Conservation (phyloP, 53 echinoderm and acorn worm genomes). For the Pentamera pediparva region DNA sequence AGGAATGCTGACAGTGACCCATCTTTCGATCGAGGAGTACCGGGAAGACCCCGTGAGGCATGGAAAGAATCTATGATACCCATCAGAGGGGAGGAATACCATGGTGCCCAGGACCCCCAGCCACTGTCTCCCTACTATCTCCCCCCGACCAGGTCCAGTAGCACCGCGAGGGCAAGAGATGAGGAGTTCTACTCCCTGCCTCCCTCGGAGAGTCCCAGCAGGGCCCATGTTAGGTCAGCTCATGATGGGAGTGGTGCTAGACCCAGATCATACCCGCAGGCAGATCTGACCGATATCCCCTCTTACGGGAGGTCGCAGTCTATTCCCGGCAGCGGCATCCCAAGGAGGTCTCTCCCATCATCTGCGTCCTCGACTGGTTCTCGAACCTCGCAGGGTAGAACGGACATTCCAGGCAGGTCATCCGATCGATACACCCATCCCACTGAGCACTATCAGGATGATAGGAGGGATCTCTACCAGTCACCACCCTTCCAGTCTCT, state of each 20-base stretch:
- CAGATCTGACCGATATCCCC: not conserved
- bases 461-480: not conserved
- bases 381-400: conserved; percentile 2
- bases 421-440: not conserved
- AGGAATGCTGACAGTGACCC: not conserved
- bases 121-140: too few relatives aligned
- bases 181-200: conserved; percentile 1
- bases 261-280: conserved; percentile 18
- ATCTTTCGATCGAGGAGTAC: conserved; percentile 17
- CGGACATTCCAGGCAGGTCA: not conserved
- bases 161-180: not conserved
- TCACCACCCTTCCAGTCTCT: not conserved
- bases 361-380: not conserved
- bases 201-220: not conserved
- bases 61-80: conserved; percentile 18
- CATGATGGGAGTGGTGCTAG: conserved; percentile 1
- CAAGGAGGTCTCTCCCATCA: conserved; percentile 21
- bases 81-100: too few relatives aligned
- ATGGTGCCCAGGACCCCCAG: too few relatives aligned
- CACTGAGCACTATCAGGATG: not conserved
- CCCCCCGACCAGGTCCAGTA: too few relatives aligned
- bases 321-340: conserved; percentile 28
- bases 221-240: not conserved
- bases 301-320: conserved; percentile 14
- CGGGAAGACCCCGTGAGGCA: conserved; percentile 20